A percentile compares a stretch with the other conserved stretches of the same genome.
Evolutionary conservation across 1,140 invertebrate genomes (phyloP).

Genomic region (Macrostomum lignano): DNA sequence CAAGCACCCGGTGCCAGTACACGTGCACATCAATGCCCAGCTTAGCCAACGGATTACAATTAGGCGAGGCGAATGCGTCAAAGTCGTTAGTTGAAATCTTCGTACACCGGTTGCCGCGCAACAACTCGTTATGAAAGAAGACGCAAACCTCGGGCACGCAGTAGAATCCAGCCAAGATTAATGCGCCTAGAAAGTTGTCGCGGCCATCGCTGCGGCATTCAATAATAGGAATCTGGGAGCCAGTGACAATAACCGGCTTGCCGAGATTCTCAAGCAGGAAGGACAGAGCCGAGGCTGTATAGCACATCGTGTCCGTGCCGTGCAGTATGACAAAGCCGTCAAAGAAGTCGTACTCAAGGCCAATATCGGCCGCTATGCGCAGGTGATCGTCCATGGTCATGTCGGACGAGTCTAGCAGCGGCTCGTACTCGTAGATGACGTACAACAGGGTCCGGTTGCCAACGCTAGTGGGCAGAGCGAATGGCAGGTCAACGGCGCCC

Average conservation of each 20-base stretch:
- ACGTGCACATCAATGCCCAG: conserved; percentile 36
- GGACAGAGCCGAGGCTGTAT: conserved; percentile 69
- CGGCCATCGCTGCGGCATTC: conserved; percentile 53
- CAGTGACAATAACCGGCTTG: conserved; percentile 74
- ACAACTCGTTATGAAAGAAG: conserved; percentile 6
- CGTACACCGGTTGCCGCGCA: conserved; percentile 61
- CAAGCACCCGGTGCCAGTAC: conserved; percentile 2
- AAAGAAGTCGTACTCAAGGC: conserved; percentile 45
- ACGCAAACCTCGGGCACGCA: conserved; percentile 55
- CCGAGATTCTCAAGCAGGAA: conserved; percentile 81
- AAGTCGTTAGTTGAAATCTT: conserved; percentile 50
- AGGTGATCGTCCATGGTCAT: conserved; percentile 72
- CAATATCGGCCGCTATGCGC: conserved; percentile 54
- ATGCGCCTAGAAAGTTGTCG: conserved; percentile 61
- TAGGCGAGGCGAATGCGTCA: conserved; percentile 66
- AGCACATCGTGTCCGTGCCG: conserved; percentile 79
- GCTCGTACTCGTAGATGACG: conserved; percentile 53
- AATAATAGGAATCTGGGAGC: conserved; percentile 67
- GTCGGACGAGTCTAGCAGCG: conserved; percentile 62
- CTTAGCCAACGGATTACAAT: conserved; percentile 48
- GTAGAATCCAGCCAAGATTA: conserved; percentile 60
- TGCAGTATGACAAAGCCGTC: conserved; percentile 83
- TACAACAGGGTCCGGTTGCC: no score
- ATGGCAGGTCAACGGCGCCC: no score
- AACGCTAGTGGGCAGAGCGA: no score